A percentile compares a stretch with the other conserved stretches of the same genome.
These are phyloP conservation scores for Andrena praecox DNA, from an alignment of 2,888 invertebrate species.

Conservation along the genomic window DNA sequence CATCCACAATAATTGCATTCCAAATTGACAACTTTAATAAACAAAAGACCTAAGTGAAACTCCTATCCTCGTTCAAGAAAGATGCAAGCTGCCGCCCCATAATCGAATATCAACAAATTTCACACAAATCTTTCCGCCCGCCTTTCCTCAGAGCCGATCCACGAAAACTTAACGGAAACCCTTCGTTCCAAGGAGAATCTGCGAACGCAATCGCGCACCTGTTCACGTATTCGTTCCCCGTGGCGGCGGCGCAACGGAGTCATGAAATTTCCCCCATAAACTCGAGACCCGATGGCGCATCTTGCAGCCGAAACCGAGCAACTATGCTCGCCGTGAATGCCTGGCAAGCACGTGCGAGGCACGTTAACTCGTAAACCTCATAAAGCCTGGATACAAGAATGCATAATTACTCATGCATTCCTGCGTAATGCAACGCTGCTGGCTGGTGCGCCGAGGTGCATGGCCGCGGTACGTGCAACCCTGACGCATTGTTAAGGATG, in stretches of 20 bases:
- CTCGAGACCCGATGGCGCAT: constrained; percentile 7
- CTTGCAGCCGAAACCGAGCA: not conserved
- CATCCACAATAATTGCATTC: too few species aligned
- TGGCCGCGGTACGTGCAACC: not conserved
- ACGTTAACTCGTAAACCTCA: constrained; percentile 27
- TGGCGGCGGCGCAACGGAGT: not conserved
- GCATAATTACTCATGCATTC: constrained; percentile 47
- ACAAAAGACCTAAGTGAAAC: not conserved
- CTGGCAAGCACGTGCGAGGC: not conserved
- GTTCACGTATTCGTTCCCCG: constrained; percentile 1
- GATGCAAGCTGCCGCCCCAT: not conserved
- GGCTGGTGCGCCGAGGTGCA: not conserved
- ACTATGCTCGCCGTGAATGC: constrained; percentile 9
- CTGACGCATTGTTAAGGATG: not conserved
- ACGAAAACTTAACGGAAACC: not conserved
- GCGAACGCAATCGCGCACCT: not conserved
- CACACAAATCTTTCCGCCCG: not conserved
- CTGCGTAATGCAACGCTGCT: not conserved
- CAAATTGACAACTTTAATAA: too few species aligned
- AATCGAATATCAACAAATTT: not conserved
- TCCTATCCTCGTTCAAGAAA: not conserved
- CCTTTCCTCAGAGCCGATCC: not conserved
- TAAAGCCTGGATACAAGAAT: constrained; percentile 34
- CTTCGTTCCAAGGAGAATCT: not conserved
- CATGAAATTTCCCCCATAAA: constrained; percentile 18